phyloP scores from a whole-genome alignment of 2,888 invertebrate species.

The Agrypnus murinus region DNA sequence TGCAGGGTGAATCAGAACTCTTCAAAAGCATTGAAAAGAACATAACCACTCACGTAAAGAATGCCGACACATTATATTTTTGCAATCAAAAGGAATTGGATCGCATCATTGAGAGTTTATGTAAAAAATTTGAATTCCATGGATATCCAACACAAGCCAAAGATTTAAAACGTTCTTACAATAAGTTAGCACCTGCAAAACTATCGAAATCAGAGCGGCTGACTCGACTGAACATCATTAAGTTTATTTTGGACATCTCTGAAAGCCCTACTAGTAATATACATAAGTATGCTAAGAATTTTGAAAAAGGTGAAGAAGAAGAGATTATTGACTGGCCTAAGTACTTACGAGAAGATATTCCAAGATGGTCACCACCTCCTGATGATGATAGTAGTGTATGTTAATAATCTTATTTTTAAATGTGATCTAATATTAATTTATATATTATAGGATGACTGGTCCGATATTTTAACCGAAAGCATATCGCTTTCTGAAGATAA shows the following conservation, averaged over 20 bases:
- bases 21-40: constrained; percentile 61
- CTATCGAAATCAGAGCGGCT: constrained; percentile 59
- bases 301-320: constrained; percentile 61
- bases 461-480: constrained; percentile 3
- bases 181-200: constrained; percentile 60
- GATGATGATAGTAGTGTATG: constrained; percentile 66
- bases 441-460: constrained; percentile 26
- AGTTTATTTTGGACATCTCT: constrained; percentile 66
- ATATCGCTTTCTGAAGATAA: no score
- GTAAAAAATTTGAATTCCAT: constrained; percentile 67
- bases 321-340: constrained; percentile 72
- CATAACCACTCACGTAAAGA: constrained; percentile 59
- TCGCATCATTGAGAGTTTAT: constrained; percentile 61
- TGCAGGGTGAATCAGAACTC: constrained; percentile 34
- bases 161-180: constrained; percentile 60
- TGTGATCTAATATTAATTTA: not conserved
- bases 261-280: constrained; percentile 66
- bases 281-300: constrained; percentile 60
- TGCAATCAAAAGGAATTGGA: constrained; percentile 65
- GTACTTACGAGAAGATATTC: constrained; percentile 71
- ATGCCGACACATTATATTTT: constrained; percentile 65
- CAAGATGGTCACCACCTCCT: constrained; percentile 66
- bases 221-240: constrained; percentile 62
- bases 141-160: constrained; percentile 65
- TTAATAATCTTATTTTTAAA: constrained; percentile 24